Base-by-base conservation (phyloP, 1,140 invertebrate species). In the Trissolcus basalis region DNA sequence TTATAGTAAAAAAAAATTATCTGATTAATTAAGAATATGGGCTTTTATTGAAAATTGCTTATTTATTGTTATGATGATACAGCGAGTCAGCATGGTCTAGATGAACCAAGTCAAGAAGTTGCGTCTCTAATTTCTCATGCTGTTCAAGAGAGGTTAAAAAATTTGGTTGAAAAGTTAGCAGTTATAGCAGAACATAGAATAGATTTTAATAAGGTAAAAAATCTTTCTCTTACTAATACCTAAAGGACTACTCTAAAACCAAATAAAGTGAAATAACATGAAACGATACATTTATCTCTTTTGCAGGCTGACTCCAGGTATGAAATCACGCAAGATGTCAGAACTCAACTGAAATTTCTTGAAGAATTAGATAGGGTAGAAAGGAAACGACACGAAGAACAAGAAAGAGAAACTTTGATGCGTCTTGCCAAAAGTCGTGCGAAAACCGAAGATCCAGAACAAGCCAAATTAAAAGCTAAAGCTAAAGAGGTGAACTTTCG, bases 391-490 rank as follows among this genome's bases (percentile, higher is more conserved):
- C 96, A 98, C 74, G 97, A 98, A 83, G 97, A 99, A 84, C 93
- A 96, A 70, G 97, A 99, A 82, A 90, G 97, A 69, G 97, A 99
- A 85, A 92, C 97, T 86, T 88, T 99, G 12, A 88, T 99, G 60
- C 90, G 95, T 78, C 96, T 96, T 6, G 97, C 97, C 14, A 99
- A 98, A 88, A 97, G 96, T 83, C 91, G 97, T 53, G 96, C 97
- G 47, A 98, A 98, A 90, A 94, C 95, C 16, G 97, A 99, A 90
- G 97, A 99, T 90, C 97, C 97, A 0, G 97, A 99, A 85, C 97
- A 99, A 88, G 93, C 96, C 0, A 98, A 98, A 87, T 89, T 99
- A 61, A 99, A 99, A 90, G 96, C 97, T 44, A 98, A 97, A 90
- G 96, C 96, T 80, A 95, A 94, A 91, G 94, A 94, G 89, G 93